phyloP scores from a whole-genome alignment of 2,888 invertebrate species.

The Cremastinae sp. region DNA sequence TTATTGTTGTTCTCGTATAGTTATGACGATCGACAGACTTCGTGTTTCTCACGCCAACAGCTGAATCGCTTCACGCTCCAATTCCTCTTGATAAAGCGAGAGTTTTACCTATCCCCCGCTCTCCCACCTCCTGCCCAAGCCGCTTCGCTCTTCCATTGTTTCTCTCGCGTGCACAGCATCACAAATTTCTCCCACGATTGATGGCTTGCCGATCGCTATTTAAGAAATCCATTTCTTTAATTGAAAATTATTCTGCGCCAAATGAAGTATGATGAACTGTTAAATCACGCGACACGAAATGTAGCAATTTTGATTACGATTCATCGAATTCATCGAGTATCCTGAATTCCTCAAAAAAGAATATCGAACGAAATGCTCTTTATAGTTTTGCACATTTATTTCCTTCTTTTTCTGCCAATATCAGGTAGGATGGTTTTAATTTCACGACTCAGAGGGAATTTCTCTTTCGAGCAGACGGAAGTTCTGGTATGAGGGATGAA shows the following conservation, averaged over 20 bases:
- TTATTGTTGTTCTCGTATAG: constrained; percentile 37
- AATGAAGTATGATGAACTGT: too few relatives aligned
- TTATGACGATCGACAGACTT: constrained; percentile 31
- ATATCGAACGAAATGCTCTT: too few relatives aligned
- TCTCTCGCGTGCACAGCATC: constrained; percentile 1
- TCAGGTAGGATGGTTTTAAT: too few relatives aligned
- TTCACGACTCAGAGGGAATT: too few relatives aligned
- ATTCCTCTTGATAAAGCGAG: too few relatives aligned
- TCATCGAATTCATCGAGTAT: too few relatives aligned
- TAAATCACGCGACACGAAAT: too few relatives aligned
- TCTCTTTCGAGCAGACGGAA: neutral
- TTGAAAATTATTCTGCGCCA: too few relatives aligned
- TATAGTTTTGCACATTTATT: too few relatives aligned
- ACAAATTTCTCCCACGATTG: neutral
- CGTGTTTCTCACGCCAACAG: neutral
- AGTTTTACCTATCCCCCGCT: neutral
- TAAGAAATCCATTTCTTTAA: neutral
- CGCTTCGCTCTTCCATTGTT: neutral
- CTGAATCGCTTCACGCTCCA: constrained; percentile 20
- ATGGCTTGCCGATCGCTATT: neutral
- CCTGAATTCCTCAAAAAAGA: too few relatives aligned
- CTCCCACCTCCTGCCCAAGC: neutral
- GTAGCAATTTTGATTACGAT: too few relatives aligned
- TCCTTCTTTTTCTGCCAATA: too few relatives aligned
- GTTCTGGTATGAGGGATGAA: neutral